Base-by-base conservation (phyloP, 2,113 vertebrate species). In the Apeltes quadracus region DNA sequence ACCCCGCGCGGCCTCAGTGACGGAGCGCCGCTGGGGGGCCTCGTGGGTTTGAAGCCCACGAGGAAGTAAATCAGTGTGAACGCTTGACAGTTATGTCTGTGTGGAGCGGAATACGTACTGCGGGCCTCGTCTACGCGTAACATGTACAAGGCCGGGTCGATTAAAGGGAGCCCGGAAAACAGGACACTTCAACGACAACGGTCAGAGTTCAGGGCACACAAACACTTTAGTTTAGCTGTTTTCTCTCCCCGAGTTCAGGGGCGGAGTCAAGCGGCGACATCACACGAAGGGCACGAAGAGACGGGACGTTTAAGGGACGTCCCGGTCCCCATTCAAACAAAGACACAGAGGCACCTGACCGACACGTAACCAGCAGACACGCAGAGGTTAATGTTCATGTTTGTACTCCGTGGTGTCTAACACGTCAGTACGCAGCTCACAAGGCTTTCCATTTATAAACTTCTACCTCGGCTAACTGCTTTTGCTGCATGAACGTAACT, bases 191-290 rank as follows among this genome's bases (percentile, higher is more conserved):
- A n/a, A n/a, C n/a, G n/a, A n/a, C n/a, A n/a, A n/a, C 27, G 44
- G 72, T 67, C 69, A 75, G 76, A 77, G 75, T 75, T 83, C 86
- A 77, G 69, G 83, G 82, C 27, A 43, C 25, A 61, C 2, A 1
- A 1, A 55, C 63, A 63, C 61, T 72, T 73, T 55, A n/a, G 65
- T 80, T 76, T 72, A 14, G 57, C 43, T 54, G 57, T 13, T 79
- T 72, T 13, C 38, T 5, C 34, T 74, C 72, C 34, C 54, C 0
- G 65, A 59, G 84, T 83, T 84, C 81, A 88, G 80, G 78, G 81
- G 72, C 69, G 0, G 32, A 81, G 64, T 55, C 57, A 54, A 39
- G 23, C 20, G 12, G 59, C 22, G 7, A 11, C 58, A 34, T 77
- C 50, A 58, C 22, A 44, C 5, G 5, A 63, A 10, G 39, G 34